Evolutionary conservation across 2,888 invertebrate genomes (phyloP).

Genomic region (Drosophila mimica): DNA sequence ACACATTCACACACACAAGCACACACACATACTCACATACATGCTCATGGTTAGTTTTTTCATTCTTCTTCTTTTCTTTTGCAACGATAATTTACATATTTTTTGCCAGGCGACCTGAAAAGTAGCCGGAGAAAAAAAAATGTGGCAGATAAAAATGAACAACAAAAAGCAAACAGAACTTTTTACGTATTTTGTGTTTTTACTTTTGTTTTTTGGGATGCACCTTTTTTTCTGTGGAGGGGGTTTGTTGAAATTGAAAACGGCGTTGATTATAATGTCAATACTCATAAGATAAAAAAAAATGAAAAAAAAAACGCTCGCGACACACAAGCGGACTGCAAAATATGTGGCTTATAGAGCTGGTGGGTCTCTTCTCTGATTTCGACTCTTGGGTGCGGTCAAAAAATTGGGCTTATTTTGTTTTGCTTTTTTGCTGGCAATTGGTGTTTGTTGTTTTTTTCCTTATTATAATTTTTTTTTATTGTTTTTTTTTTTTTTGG

Average conservation of each 20-base stretch:
- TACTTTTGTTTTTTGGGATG: conserved; percentile 55
- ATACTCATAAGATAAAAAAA: conserved; percentile 68
- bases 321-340: conserved; percentile 11
- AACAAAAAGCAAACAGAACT: conserved; percentile 67
- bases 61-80: conserved; percentile 19
- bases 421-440: conserved; percentile 42
- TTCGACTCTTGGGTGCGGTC: conserved; percentile 68
- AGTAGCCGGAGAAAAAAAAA: conserved; percentile 41
- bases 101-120: conserved; percentile 63
- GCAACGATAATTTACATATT: conserved; percentile 73
- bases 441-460: conserved; percentile 24
- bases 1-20: conserved; percentile 29
- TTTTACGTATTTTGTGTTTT: conserved; percentile 39
- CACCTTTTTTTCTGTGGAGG: conserved; percentile 56
- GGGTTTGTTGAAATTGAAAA: conserved; percentile 75
- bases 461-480: conserved; percentile 10
- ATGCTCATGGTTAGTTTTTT: conserved; percentile 3
- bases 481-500: conserved; percentile 27
- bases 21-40: conserved; percentile 4
- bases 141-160: conserved; percentile 59
- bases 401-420: conserved; percentile 67
- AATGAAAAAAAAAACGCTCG: conserved; percentile 32
- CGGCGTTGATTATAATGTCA: conserved; percentile 82
- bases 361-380: conserved; percentile 14
- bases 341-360: conserved; percentile 38